A percentile compares a stretch with the other conserved stretches of the same genome.
Conservation (phyloP, 2,797 vertebrate species). For the Aldrovandia affinis region DNA sequence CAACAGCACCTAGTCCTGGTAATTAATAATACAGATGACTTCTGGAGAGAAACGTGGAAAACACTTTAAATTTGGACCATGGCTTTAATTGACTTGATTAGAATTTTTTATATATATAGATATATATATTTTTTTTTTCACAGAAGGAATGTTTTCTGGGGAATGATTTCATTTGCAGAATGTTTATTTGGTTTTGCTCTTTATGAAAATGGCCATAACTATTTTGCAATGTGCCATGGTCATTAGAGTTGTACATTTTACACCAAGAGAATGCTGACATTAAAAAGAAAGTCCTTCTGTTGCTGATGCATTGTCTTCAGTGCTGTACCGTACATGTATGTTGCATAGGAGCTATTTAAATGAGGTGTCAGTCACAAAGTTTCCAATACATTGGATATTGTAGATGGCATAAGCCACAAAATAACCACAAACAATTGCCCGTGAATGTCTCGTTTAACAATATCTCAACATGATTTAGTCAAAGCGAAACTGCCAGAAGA, state of each 20-base stretch:
- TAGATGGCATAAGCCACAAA: background rate
- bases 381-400: background rate
- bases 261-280: background rate
- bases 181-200: slow-evolving; percentile 11
- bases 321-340: background rate
- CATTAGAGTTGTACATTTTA: background rate
- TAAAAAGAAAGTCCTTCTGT: background rate
- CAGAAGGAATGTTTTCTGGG: background rate
- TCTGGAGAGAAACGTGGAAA: background rate
- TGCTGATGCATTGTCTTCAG: background rate
- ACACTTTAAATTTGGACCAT: background rate
- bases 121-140: background rate
- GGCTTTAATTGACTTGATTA: background rate
- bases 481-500: background rate
- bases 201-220: background rate
- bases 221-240: background rate
- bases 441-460: background rate
- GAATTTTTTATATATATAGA: background rate
- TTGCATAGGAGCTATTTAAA: background rate
- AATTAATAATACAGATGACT: slow-evolving; percentile 15
- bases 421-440: background rate
- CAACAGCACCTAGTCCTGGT: background rate
- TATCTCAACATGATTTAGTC: background rate
- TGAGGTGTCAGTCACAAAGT: background rate
- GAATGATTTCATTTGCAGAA: slow-evolving; percentile 1